A percentile compares a stretch with the other conserved stretches of the same genome.
Conservation (phyloP, 2,888 invertebrate genomes). For the Zonitis immaculata region DNA sequence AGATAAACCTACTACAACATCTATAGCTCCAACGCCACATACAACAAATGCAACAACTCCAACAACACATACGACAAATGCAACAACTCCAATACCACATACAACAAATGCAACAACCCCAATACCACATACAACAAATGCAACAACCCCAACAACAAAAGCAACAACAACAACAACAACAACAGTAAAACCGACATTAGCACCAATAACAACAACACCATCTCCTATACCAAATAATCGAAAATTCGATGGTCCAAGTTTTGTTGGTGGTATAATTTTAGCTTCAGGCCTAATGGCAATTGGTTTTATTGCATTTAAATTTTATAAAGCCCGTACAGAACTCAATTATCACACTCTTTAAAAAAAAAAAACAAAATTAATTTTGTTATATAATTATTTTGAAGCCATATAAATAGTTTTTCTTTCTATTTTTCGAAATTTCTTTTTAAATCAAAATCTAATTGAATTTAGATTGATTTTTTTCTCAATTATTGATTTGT, state of each 20-base stretch:
- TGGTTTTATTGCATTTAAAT: slow-evolving; percentile 78
- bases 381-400: neutral
- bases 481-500: slow-evolving; percentile 2
- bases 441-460: too few relatives aligned
- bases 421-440: too few relatives aligned
- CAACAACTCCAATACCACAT: slow-evolving; percentile 14
- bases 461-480: neutral
- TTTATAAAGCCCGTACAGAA: slow-evolving; percentile 81
- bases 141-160: slow-evolving; percentile 21
- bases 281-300: slow-evolving; percentile 75
- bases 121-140: slow-evolving; percentile 7
- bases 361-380: too few relatives aligned
- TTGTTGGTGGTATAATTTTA: slow-evolving; percentile 81
- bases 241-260: slow-evolving; percentile 70
- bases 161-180: slow-evolving; percentile 24
- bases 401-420: slow-evolving; percentile 5
- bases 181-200: slow-evolving; percentile 36
- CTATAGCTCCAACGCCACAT: slow-evolving; percentile 18
- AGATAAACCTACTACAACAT: slow-evolving; percentile 17
- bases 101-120: slow-evolving; percentile 14
- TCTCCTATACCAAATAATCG: too few relatives aligned
- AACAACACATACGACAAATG: slow-evolving; percentile 19
- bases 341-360: slow-evolving; percentile 88
- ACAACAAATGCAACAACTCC: slow-evolving; percentile 15
- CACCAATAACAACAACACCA: too few relatives aligned